Evolutionary conservation across 1,140 invertebrate genomes (phyloP), one percentile per base, ranked within the genome.

Genomic region (Diorhabda elongata): DNA sequence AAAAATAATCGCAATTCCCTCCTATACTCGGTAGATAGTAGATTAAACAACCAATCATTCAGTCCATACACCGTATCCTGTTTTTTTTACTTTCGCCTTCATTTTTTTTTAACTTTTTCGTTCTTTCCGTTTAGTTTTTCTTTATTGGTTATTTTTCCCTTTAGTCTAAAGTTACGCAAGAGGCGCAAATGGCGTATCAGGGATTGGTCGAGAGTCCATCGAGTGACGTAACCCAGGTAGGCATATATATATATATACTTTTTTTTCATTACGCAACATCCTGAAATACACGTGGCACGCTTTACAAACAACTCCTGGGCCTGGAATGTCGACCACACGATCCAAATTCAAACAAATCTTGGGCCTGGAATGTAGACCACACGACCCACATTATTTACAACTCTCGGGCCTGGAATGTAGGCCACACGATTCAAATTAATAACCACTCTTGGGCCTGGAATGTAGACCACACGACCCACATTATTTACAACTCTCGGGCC

Each of bases 111-210:
- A n/a, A 68, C 75, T 64, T 78, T 78, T 78, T 74, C 63, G 78
- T 52, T 52, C 47, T 78, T 81, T 73, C 80, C 79, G 75, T 71
- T 77, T 82, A 74, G 79, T 76, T 71, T 80, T 76, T 79, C 70
- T 77, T 75, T 76, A 75, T 75, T 74, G 66, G 72, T 74, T 73
- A 67, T 79, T 75, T 80, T 76, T 78, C 74, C 68, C 82, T 81
- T 79, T 82, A 93, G 91, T 87, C 88, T 3, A 89, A 89, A 52
- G 83, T 93, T 68, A 91, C 90, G n/a, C 88, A 90, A 72, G 91
- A 93, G 76, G 89, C 94, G 45, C 94, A 95, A 77, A 90, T 93
- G 78, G 96, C 94, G 0, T 98, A 98, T 84, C 92, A 94, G 78
- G 91, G 91, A 73, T 83, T 98, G 45, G 93, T 98, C 56, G 94